These are phyloP conservation scores for Daubentonia madagascariensis DNA, from an alignment of 2,113 vertebrate genomes.

Conservation along the genomic window DNA sequence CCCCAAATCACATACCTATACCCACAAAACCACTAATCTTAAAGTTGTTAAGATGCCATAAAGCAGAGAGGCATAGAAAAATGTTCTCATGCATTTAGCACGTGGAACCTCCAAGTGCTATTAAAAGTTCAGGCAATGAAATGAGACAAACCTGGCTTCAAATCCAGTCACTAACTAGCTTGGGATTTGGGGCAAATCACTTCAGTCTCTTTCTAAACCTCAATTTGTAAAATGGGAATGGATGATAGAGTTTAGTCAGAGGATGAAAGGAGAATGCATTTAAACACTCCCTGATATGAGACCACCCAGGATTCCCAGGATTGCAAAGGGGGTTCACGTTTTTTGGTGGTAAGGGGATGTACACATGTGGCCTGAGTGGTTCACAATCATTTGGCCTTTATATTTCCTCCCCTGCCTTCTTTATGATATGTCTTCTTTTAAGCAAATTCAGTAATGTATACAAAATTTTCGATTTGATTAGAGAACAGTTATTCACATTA, in stretches of 20 bases:
- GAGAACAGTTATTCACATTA: neutral
- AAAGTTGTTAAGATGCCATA: neutral
- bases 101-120: neutral
- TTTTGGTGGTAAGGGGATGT: neutral
- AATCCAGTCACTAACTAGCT: neutral
- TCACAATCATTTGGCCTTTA: neutral
- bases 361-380: neutral
- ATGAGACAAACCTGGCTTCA: neutral
- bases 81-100: neutral
- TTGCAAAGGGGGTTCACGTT: neutral
- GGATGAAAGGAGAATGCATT: neutral
- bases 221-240: neutral
- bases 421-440: neutral
- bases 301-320: neutral
- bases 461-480: neutral
- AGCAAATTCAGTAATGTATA: neutral
- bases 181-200: neutral
- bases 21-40: neutral
- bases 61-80: neutral
- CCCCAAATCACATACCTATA: neutral
- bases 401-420: neutral
- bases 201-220: conserved; percentile 7
- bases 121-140: neutral
- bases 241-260: neutral
- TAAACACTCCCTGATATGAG: neutral